phyloP scores from a whole-genome alignment of 2,113 vertebrate genomes.

The Strigops habroptila region DNA sequence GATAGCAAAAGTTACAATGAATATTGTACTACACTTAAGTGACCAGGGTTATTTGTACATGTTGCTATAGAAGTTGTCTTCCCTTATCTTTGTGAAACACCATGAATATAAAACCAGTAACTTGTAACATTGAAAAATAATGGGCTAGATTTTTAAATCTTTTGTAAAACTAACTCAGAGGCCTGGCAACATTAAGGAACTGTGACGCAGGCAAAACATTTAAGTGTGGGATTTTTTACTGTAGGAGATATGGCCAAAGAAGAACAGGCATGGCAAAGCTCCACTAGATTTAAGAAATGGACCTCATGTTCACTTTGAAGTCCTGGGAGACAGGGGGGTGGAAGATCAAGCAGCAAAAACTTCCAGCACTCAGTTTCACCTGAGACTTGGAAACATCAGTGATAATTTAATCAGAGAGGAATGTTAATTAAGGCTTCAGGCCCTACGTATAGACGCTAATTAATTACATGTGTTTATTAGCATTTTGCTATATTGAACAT shows the following conservation, averaged over 20 bases:
- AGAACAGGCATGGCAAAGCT: slow-evolving; percentile 5
- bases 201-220: not conserved
- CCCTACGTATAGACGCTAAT: slow-evolving; percentile 12
- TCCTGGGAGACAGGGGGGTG: slow-evolving; percentile 55
- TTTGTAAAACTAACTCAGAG: not conserved
- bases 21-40: not conserved
- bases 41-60: not conserved
- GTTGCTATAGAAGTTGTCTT: not conserved
- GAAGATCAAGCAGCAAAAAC: slow-evolving; percentile 29
- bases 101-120: not conserved
- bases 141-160: not conserved
- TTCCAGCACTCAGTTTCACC: slow-evolving; percentile 40
- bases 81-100: not conserved
- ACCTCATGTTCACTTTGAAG: slow-evolving; percentile 37
- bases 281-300: not conserved
- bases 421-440: slow-evolving; percentile 58
- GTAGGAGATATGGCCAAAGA: not conserved
- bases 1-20: not conserved
- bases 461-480: slow-evolving; percentile 56
- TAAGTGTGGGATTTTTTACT: not conserved
- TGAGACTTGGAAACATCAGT: slow-evolving; percentile 56
- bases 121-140: not conserved
- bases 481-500: slow-evolving; percentile 26
- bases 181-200: not conserved
- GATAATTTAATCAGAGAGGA: slow-evolving; percentile 58